phyloP scores from a whole-genome alignment of 2,113 vertebrate genomes.

The Gambusia affinis region DNA sequence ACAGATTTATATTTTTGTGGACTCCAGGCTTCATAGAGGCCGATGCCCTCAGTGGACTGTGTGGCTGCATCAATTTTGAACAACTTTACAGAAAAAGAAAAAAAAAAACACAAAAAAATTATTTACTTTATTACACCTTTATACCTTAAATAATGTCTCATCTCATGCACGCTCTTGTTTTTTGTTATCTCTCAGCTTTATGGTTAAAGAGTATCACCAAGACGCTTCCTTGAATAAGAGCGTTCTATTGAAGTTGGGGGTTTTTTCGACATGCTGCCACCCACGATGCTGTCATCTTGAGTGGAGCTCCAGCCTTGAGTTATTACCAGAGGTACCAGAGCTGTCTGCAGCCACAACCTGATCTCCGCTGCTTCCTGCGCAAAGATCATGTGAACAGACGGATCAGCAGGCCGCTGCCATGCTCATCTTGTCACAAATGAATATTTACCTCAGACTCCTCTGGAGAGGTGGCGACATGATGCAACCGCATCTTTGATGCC shows the following conservation, averaged over 20 bases:
- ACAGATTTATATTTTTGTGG: not conserved
- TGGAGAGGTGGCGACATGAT: conserved; percentile 31
- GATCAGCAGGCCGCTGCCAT: conserved; percentile 40
- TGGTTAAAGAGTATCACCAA: not conserved
- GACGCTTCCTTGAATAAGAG: not conserved
- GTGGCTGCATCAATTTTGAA: too few relatives aligned
- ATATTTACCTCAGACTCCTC: conserved; percentile 37
- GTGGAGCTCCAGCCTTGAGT: not conserved
- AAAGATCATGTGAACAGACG: conserved; percentile 17
- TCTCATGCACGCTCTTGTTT: not conserved
- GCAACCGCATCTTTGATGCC: conserved; percentile 20
- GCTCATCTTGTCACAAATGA: conserved; percentile 44
- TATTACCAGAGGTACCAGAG: conserved; percentile 2
- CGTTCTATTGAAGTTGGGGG: not conserved
- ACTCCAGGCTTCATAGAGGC: not conserved
- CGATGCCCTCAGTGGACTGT: too few relatives aligned
- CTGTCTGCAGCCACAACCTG: conserved; percentile 5
- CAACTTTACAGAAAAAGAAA: too few relatives aligned
- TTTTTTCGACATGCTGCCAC: not conserved
- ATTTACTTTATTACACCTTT: not conserved
- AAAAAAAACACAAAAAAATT: not conserved
- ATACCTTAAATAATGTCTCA: not conserved
- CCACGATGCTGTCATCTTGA: not conserved
- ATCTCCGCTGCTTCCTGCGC: conserved; percentile 26
- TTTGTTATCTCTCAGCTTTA: not conserved